Evolutionary conservation across 2,888 invertebrate genomes (phyloP).

Genomic region (Melieria picta): DNA sequence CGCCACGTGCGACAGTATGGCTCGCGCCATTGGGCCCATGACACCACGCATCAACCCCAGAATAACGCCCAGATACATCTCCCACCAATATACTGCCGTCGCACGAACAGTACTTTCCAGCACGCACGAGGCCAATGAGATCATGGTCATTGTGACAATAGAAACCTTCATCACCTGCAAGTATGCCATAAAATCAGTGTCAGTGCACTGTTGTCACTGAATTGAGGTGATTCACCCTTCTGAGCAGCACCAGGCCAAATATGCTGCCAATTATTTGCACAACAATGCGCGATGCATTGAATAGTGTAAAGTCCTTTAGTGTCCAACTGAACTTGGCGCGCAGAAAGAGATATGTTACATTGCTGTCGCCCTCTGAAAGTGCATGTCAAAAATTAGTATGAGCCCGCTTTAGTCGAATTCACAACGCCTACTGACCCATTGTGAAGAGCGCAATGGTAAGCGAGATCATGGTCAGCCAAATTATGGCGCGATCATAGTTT

Average conservation of each 20-base stretch:
- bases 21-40: slow-evolving; percentile 64
- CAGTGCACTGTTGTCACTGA: too few species aligned
- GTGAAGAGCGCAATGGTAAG: slow-evolving; percentile 60
- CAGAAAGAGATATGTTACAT: slow-evolving; percentile 69
- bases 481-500: slow-evolving; percentile 62
- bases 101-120: slow-evolving; percentile 62
- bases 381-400: not conserved
- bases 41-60: slow-evolving; percentile 61
- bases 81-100: slow-evolving; percentile 60
- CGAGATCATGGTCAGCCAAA: slow-evolving; percentile 63
- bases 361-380: slow-evolving; percentile 57
- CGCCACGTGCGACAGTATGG: slow-evolving; percentile 63
- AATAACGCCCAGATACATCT: slow-evolving; percentile 59
- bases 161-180: slow-evolving; percentile 56
- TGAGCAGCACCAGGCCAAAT: slow-evolving; percentile 70
- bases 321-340: slow-evolving; percentile 63
- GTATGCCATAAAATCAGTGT: not conserved
- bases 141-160: slow-evolving; percentile 58
- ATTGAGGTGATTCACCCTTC: slow-evolving; percentile 59
- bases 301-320: slow-evolving; percentile 59
- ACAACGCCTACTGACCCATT: slow-evolving; percentile 52
- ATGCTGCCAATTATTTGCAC: slow-evolving; percentile 71
- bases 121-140: slow-evolving; percentile 58
- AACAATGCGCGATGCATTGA: slow-evolving; percentile 67
- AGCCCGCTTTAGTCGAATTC: not conserved